Conservation (phyloP, 2,888 invertebrate genomes). For the Cerceris ruficornis region DNA sequence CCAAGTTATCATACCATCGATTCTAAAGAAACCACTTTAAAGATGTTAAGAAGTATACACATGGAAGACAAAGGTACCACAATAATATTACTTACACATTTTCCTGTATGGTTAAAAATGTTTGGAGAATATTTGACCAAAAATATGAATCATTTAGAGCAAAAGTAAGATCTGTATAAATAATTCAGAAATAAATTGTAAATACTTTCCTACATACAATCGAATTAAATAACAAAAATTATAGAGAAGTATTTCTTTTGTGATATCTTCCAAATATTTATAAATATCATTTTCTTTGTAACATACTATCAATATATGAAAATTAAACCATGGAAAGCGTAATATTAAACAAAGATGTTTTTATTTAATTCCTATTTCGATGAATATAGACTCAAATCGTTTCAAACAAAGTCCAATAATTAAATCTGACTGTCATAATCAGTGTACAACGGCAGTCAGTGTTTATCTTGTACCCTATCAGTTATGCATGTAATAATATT, state of each 20-base stretch:
- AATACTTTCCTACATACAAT: not conserved
- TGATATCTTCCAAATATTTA: not conserved
- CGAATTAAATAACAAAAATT: not conserved
- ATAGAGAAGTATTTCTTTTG: not conserved
- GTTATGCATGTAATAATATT: not conserved
- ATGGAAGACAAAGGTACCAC: slow-evolving; percentile 56
- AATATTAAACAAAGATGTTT: slow-evolving; percentile 51
- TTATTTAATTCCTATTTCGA: slow-evolving; percentile 42
- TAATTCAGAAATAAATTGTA: not conserved
- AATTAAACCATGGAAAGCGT: slow-evolving; percentile 21
- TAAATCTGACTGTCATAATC: slow-evolving; percentile 44
- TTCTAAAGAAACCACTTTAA: slow-evolving; percentile 64
- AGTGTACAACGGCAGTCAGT: slow-evolving; percentile 47
- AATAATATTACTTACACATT: slow-evolving; percentile 72
- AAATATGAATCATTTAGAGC: not conserved
- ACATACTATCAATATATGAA: not conserved
- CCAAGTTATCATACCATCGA: slow-evolving; percentile 63
- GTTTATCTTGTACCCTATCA: not conserved
- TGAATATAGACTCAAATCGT: slow-evolving; percentile 42
- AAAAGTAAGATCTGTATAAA: not conserved
- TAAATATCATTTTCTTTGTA: not conserved
- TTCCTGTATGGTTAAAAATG: slow-evolving; percentile 70
- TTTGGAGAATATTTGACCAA: slow-evolving; percentile 41
- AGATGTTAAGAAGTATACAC: slow-evolving; percentile 61
- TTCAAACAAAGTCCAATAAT: slow-evolving; percentile 40